Percentiles rank a stretch among this genome's conserved stretches.
These are phyloP conservation scores for Zosterops borbonicus DNA, from an alignment of 2,113 vertebrate species.

Conservation along the genomic window DNA sequence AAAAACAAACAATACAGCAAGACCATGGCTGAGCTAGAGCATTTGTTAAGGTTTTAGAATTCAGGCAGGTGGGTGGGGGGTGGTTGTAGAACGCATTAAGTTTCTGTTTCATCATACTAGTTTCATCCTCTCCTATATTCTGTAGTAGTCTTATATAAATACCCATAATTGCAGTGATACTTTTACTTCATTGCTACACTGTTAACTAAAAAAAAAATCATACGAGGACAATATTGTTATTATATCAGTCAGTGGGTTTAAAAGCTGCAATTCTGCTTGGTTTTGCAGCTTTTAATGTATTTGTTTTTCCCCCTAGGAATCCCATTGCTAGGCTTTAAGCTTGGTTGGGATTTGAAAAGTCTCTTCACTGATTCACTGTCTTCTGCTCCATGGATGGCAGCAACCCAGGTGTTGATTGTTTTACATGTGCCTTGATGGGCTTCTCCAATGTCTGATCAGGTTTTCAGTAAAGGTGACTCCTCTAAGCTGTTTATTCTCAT, in stretches of 20 bases:
- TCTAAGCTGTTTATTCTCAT: neutral
- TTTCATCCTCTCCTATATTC: neutral
- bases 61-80: rapidly evolving
- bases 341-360: neutral
- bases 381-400: neutral
- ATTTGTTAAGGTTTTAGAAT: neutral
- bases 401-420: neutral
- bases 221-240: neutral
- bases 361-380: neutral
- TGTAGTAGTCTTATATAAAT: neutral
- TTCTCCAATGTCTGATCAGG: neutral
- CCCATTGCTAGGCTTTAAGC: neutral
- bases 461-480: neutral
- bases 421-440: neutral
- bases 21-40: neutral
- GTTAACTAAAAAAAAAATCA: neutral
- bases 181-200: neutral
- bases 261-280: neutral
- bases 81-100: neutral
- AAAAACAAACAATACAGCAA: conserved; percentile 13
- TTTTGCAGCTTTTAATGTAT: neutral
- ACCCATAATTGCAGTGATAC: neutral
- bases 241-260: neutral
- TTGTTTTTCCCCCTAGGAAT: neutral
- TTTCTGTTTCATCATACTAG: neutral